Conservation (phyloP, 92 coral and sea anemone species). For the Zoanthus sansibaricus region DNA sequence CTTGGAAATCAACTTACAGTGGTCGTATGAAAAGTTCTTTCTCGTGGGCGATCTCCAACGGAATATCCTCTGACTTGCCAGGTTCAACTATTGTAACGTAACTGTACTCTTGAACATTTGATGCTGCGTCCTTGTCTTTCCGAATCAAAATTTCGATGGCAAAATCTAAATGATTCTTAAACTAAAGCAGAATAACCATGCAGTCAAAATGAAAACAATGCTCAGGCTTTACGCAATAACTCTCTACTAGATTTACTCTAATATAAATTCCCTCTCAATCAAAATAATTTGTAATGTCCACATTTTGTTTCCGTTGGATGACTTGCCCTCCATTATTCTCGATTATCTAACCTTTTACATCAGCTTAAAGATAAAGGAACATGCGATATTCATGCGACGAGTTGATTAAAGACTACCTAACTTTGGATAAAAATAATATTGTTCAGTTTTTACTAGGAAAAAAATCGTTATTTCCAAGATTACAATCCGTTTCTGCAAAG, state of each 20-base stretch:
- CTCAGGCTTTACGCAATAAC: too few species aligned
- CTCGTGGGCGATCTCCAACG: slow-evolving; percentile 75
- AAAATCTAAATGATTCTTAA: slow-evolving; percentile 81
- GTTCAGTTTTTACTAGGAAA: too few species aligned
- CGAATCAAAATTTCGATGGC: slow-evolving; percentile 69
- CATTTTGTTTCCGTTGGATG: too few species aligned
- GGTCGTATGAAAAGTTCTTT: slow-evolving; percentile 79
- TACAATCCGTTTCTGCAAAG: too few species aligned
- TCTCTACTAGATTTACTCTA: neutral
- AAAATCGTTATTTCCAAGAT: too few species aligned
- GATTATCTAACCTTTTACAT: too few species aligned
- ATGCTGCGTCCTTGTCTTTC: slow-evolving; percentile 44
- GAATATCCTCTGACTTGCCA: slow-evolving; percentile 67
- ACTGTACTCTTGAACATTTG: slow-evolving; percentile 23
- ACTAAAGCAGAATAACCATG: slow-evolving; percentile 19
- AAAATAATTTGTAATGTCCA: too few species aligned
- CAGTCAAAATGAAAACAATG: neutral
- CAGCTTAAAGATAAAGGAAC: too few species aligned
- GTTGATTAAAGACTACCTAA: too few species aligned
- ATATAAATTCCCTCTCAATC: neutral
- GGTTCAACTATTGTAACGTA: slow-evolving; percentile 68
- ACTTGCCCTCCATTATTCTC: too few species aligned
- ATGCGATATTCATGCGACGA: too few species aligned
- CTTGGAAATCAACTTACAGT: slow-evolving; percentile 53
- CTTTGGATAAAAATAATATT: too few species aligned